phyloP scores from a whole-genome alignment of 2,797 vertebrate genomes.

The Hyperoplus lanceolatus region DNA sequence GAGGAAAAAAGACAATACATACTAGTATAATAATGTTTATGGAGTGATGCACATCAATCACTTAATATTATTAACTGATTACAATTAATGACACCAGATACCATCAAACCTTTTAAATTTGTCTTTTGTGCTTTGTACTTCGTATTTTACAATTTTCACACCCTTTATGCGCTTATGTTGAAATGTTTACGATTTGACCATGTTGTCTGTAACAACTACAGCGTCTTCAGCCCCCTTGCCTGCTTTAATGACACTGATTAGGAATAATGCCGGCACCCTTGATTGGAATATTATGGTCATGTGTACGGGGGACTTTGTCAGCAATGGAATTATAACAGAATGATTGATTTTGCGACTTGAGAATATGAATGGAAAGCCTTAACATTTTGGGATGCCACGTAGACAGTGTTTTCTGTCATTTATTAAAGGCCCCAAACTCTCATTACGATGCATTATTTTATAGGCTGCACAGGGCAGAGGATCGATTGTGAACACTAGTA shows the following conservation, averaged over 20 bases:
- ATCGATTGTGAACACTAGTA: slow-evolving; percentile 73
- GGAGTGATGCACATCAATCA: slow-evolving; percentile 4
- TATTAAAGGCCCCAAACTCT: slow-evolving; percentile 46
- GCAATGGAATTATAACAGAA: slow-evolving; percentile 38
- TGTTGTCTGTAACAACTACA: slow-evolving; percentile 41
- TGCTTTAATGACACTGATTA: slow-evolving; percentile 40
- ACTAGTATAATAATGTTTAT: slow-evolving; percentile 18
- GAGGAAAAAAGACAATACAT: slow-evolving; percentile 2
- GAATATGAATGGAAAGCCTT: slow-evolving; percentile 30
- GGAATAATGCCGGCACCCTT: slow-evolving; percentile 32
- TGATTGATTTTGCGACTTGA: not conserved
- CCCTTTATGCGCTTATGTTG: slow-evolving; percentile 14
- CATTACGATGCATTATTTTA: slow-evolving; percentile 76
- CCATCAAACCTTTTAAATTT: slow-evolving; percentile 19
- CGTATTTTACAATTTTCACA: not conserved
- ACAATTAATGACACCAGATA: slow-evolving; percentile 6
- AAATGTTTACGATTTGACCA: slow-evolving; percentile 35
- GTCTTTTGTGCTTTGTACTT: not conserved
- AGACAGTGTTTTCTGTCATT: slow-evolving; percentile 48
- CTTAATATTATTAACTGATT: slow-evolving; percentile 3
- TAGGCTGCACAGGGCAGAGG: slow-evolving; percentile 46
- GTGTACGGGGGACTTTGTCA: not conserved
- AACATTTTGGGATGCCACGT: slow-evolving; percentile 29
- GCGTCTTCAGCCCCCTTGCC: slow-evolving; percentile 26
- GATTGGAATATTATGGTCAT: slow-evolving; percentile 38